Base-by-base conservation (phyloP, 1,140 invertebrate species). In the Phocides pigmalion region DNA sequence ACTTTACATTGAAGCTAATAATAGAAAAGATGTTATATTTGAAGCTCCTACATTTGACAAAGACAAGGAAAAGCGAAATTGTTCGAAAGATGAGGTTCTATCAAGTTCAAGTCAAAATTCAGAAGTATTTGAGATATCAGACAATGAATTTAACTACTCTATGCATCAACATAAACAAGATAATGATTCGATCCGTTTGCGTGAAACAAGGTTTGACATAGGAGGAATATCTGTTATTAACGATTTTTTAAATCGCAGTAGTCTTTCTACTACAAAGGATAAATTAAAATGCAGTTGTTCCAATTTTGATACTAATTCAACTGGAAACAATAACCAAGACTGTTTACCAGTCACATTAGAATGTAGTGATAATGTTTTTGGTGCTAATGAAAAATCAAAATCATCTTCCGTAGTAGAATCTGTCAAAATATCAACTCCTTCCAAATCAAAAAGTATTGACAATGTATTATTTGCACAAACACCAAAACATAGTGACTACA, bases 141-240 rank as follows among this genome's bases (percentile, higher is more conserved):
- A 90, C 56, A 81, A 81, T 64, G 86, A 91, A 79, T 74, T 89
- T 9, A 80, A 91, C 41, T 90, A 90, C 70, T 85, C 86, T 2
- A 58, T 85, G 17, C 68, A 75, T 63, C 68, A 72, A 67, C 75
- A 76, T 2, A 74, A 47, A 58, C 17, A 66, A 42, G 65, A 71
- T 50, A n/a, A 32, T 16, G 16, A 64, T 42, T 62, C 14, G 66
- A 81, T 74, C 12, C 15, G 22, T 35, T 32, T 46, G 15, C 15
- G 47, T 20, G 20, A 17, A 14, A 35, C 41, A 19, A 59, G n/a
- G 11, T 78, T 81, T 64, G 66, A 82, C 62, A 72, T 75, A 37
- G 82, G 71, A 41, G 76, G 72, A 22, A 64, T 76, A 37, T 81
- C 79, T 61, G 39, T 78, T 35, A 61, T 82, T 19, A 66, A 87